A percentile compares a stretch with the other conserved stretches of the same genome.
These are phyloP conservation scores for Salvelinus alpinus DNA, from an alignment of 2,113 vertebrate species.

Conservation along the genomic window DNA sequence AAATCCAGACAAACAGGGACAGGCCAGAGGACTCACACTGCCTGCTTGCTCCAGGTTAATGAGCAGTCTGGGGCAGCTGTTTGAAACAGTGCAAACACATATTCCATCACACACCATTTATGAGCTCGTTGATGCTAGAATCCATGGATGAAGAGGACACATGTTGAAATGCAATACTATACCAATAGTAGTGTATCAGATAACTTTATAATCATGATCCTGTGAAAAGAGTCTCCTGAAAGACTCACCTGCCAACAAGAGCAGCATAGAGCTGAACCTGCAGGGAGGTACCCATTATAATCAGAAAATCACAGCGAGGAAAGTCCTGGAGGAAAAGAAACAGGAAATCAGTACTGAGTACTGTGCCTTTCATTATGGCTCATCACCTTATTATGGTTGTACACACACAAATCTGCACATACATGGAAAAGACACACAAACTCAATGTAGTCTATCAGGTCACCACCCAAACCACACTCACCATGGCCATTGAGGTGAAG, in stretches of 20 bases:
- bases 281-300: slow-evolving; percentile 91
- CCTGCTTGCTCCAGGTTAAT: slow-evolving; percentile 92
- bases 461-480: slow-evolving; percentile 58
- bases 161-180: too few relatives aligned
- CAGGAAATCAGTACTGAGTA: background rate
- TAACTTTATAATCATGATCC: too few relatives aligned
- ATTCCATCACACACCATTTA: background rate
- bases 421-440: background rate
- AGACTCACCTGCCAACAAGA: slow-evolving; percentile 78
- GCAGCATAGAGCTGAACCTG: slow-evolving; percentile 92
- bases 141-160: too few relatives aligned
- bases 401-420: slow-evolving; percentile 1
- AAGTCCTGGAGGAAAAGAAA: slow-evolving; percentile 77
- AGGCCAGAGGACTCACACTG: slow-evolving; percentile 72
- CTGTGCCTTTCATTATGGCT: too few relatives aligned
- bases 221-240: background rate
- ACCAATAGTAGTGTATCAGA: too few relatives aligned
- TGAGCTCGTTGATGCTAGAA: too few relatives aligned
- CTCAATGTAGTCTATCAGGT: background rate
- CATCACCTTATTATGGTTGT: background rate
- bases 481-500: slow-evolving; percentile 83
- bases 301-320: slow-evolving; percentile 83
- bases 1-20: background rate
- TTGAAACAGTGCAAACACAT: slow-evolving; percentile 75
- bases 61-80: slow-evolving; percentile 83